Evolutionary conservation across 2,888 invertebrate species (phyloP).

Genomic region (Macrosoma leucophasiata): DNA sequence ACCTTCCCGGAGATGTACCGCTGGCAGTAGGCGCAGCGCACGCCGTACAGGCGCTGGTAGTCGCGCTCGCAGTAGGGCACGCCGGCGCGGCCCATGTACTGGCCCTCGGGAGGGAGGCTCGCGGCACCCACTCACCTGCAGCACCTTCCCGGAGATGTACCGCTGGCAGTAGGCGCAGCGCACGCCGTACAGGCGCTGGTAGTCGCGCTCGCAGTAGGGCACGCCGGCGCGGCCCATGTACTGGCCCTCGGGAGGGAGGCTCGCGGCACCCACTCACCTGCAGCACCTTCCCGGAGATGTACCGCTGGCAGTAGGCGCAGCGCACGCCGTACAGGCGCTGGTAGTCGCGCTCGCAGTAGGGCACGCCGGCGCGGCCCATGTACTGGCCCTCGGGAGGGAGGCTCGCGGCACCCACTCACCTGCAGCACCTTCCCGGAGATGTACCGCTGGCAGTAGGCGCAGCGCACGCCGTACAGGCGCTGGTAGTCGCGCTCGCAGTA

Average conservation of each 20-base stretch:
- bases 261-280: conserved; percentile 93
- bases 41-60: conserved; percentile 96
- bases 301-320: conserved; percentile 96
- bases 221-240: conserved; percentile 96
- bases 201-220: conserved; percentile 97
- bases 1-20: conserved; percentile 97
- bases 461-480: conserved; percentile 95
- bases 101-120: conserved; percentile 93
- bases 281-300: conserved; percentile 95
- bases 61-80: conserved; percentile 97
- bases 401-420: conserved; percentile 91
- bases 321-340: conserved; percentile 96
- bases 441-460: conserved; percentile 96
- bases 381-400: conserved; percentile 98
- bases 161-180: conserved; percentile 97
- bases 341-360: conserved; percentile 98
- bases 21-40: conserved; percentile 96
- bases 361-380: conserved; percentile 95
- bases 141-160: conserved; percentile 95
- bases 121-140: conserved; percentile 85
- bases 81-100: conserved; percentile 97
- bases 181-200: conserved; percentile 96
- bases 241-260: conserved; percentile 95
- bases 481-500: conserved; percentile 99
- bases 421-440: conserved; percentile 96